Base-by-base conservation (phyloP, 2,797 vertebrate species). In the Podarcis siculus region DNA sequence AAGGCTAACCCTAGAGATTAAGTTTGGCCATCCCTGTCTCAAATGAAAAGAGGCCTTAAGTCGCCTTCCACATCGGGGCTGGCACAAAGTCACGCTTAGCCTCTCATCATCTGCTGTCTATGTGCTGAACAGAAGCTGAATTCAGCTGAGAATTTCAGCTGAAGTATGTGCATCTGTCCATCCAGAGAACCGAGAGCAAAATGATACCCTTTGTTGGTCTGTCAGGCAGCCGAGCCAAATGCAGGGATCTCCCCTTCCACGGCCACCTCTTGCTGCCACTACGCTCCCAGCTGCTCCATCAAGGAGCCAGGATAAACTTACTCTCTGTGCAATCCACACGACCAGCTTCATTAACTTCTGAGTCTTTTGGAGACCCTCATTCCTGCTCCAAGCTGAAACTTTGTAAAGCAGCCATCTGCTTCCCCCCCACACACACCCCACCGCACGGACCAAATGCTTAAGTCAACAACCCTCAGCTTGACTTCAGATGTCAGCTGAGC, bases 391-490 rank as follows among this genome's bases (percentile, higher is more conserved):
- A n/a, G 0, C 89, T 81, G 27, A 67, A 88, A 89, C 83, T 91
- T 87, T 82, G 71, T 91, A 83, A 75, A 85, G 87, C 71, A 90
- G 77, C 93, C 89, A 94, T 87, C 87, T 91, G 75, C 92, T 89
- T 79, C 85, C 88, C 67, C 75, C 12, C 42, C 42, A 9, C 45
- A 3, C 45, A 3, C 49, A 32, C 27, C 30, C 49, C 32, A 45
- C 89, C 89, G 8, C 66, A 67, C 19, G 30, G 7, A 8, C 90
- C 88, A 82, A 86, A 93, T 95, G 93, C 93, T 95, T 95, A 94
- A 94, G 91, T 71, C 94, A 95, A 94, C 91, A 95, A 89, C 72
- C 49, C 25, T 78, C 91, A 93, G 89, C 90, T 89, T 37, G 91
- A 89, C 85, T 91, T 92, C 90, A 76, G 92, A 94, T 92, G 91